Evolutionary conservation across 2,797 vertebrate genomes (phyloP).

Genomic region (Pyrocephalus nanus): DNA sequence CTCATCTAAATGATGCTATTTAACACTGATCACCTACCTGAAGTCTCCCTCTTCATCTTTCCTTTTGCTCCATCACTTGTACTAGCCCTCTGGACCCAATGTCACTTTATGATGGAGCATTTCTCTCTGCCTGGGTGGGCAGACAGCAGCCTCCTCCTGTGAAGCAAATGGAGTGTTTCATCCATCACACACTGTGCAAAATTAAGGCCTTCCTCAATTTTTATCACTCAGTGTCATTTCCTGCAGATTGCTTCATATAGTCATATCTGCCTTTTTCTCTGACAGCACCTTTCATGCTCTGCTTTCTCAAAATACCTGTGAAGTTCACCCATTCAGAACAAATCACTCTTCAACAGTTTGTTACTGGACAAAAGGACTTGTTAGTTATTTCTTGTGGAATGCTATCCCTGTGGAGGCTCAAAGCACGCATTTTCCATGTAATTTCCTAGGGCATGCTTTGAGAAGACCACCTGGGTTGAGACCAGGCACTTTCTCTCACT

Average conservation of each 20-base stretch:
- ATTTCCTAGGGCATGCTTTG: not conserved
- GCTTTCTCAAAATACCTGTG: not conserved
- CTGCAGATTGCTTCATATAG: not conserved
- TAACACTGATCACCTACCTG: not conserved
- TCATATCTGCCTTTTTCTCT: not conserved
- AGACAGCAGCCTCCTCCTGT: not conserved
- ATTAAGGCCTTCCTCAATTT: not conserved
- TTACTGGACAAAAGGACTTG: not conserved
- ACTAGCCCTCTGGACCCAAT: not conserved
- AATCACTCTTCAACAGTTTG: not conserved
- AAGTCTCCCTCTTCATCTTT: not conserved
- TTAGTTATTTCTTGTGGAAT: not conserved
- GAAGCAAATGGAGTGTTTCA: not conserved
- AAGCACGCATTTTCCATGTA: rapidly evolving
- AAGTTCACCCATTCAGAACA: not conserved
- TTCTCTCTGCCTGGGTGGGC: not conserved
- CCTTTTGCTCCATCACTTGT: not conserved
- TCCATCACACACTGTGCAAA: not conserved
- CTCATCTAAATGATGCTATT: not conserved
- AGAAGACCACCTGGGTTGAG: not conserved
- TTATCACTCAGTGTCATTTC: not conserved
- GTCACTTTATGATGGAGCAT: not conserved
- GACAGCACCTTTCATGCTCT: not conserved
- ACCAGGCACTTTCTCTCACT: not conserved
- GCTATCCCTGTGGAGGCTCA: not conserved